Evolutionary conservation across 2,113 vertebrate species (phyloP).

Genomic region (Argyrosomus japonicus): DNA sequence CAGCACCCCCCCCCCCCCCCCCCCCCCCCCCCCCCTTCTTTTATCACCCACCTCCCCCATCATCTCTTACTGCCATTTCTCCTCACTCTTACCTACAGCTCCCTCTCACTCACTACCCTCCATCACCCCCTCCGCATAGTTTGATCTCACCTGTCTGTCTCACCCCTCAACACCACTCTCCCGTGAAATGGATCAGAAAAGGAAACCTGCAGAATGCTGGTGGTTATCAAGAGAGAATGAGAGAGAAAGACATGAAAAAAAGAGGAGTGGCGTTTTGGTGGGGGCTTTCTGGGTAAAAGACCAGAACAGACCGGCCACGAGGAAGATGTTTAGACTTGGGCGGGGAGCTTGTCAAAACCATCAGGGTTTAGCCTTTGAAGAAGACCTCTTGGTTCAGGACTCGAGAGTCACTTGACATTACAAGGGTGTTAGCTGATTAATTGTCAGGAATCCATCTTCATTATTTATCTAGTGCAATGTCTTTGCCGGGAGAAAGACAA

Average conservation of each 20-base stretch:
- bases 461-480: conserved; percentile 46
- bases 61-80: conserved; percentile 20
- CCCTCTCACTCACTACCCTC: neutral
- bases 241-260: conserved; percentile 13
- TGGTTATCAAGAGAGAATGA: conserved; percentile 26
- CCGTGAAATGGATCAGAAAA: conserved; percentile 21
- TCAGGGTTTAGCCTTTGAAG: conserved; percentile 68
- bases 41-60: conserved; percentile 29
- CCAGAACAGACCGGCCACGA: conserved; percentile 61
- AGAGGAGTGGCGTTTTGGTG: conserved; percentile 11
- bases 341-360: conserved; percentile 66
- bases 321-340: conserved; percentile 74
- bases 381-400: conserved; percentile 54
- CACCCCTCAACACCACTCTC: neutral
- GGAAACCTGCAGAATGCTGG: conserved; percentile 34
- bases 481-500: conserved; percentile 24
- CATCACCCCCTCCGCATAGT: neutral
- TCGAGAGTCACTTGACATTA: conserved; percentile 67
- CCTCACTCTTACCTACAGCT: conserved; percentile 17
- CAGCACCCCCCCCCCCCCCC: conserved; percentile 16
- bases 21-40: neutral
- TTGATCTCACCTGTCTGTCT: conserved; percentile 24
- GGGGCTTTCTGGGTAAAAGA: conserved; percentile 55
- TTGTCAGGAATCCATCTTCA: conserved; percentile 50
- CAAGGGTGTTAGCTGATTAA: conserved; percentile 54